Evolutionary conservation across 2,888 invertebrate species (phyloP), one percentile per base, ranked within the genome.

Genomic region (Anthrax anthrax): DNA sequence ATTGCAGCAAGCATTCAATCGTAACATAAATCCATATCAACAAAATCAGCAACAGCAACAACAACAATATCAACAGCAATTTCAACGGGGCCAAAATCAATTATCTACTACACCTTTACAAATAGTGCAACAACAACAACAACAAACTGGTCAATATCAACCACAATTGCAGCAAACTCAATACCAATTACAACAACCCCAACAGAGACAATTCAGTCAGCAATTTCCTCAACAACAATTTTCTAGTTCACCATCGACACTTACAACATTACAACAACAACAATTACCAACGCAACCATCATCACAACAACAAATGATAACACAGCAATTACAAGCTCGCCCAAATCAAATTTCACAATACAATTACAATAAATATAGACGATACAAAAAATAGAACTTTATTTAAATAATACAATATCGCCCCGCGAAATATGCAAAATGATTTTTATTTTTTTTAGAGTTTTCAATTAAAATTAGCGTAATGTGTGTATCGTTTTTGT

Each of bases 311-410:
- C 59, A 62, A 47, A 58, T 58, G 16, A 46, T 63, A 8, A 65
- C 67, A 10, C 66, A 66, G 46, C 64, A 65, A 23, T 46, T 66
- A 39, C 55, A 63, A 38, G 61, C 62, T 36, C 60, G 66, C 16
- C 59, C 65, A 12, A 65, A 61, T 48, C 67, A 67, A 46, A 51
- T 67, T 43, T 59, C 65, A 2, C 60, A 63, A 5, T 67, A 56
- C 51, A 63, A 58, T 14, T 67, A 62, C 41, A 63, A 60, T 50
- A 67, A 65, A 47, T 66, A 63, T 45, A 59, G 67, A 3, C 62
- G 66, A 32, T 67, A 57, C 44, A 65, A 67, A 52, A 65, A 65
- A 53, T 53, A 19, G 9, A n/a, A n/a, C n/a, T n/a, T n/a, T n/a
- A n/a, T n/a, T n/a, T n/a, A n/a, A n/a, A n/a, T n/a, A n/a, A n/a